A percentile compares a stretch with the other conserved stretches of the same genome.
Evolutionary conservation across 2,797 vertebrate genomes (phyloP).

Genomic region (Epinephelus awoara): DNA sequence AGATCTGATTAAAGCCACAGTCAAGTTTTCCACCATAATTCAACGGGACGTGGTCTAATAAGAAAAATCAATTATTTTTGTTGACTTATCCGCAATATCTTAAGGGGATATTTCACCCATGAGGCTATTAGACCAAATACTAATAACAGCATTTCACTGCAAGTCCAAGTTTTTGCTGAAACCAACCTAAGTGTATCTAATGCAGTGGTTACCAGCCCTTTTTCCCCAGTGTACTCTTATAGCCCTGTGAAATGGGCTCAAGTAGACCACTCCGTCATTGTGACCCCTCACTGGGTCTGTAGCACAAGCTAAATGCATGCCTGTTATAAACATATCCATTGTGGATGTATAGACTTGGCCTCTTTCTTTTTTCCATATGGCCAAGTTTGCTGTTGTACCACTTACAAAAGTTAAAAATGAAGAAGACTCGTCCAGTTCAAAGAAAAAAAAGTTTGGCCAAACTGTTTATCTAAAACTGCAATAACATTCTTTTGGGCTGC

Average conservation of each 20-base stretch:
- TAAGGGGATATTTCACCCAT: conserved; percentile 13
- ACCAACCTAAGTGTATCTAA: conserved; percentile 13
- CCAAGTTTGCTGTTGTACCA: neutral
- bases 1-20: conserved; percentile 49
- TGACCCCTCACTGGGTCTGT: neutral
- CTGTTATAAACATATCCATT: neutral
- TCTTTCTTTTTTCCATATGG: too few species aligned
- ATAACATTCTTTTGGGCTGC: too few species aligned
- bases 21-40: conserved; percentile 31
- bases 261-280: neutral
- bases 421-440: too few species aligned
- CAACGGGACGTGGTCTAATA: conserved; percentile 36
- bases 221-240: too few species aligned
- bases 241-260: neutral
- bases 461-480: too few species aligned
- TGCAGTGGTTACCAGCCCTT: neutral
- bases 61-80: conserved; percentile 46
- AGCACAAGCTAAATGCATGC: neutral
- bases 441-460: too few species aligned
- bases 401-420: neutral
- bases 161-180: conserved; percentile 16
- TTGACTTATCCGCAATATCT: conserved; percentile 35
- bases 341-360: too few species aligned
- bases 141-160: conserved; percentile 18
- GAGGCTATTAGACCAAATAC: conserved; percentile 7